Percentiles rank a stretch among this genome's conserved stretches.
phyloP scores from a whole-genome alignment of 2,113 vertebrate species.

The Pedionomus torquatus region DNA sequence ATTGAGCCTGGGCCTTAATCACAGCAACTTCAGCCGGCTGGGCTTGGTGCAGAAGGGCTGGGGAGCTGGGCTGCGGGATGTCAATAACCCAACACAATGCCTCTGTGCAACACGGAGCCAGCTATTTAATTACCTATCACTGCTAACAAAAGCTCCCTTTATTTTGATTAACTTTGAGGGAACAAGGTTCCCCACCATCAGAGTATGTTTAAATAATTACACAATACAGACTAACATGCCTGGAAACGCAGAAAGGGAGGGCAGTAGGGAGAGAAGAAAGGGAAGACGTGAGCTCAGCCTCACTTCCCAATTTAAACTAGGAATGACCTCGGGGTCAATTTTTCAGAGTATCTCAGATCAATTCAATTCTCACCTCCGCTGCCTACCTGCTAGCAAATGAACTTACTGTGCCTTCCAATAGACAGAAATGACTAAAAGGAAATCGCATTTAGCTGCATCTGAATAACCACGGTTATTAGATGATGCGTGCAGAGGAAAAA shows the following conservation, averaged over 20 bases:
- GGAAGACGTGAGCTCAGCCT: slow-evolving; percentile 54
- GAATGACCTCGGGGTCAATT: slow-evolving; percentile 64
- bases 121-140: slow-evolving; percentile 68
- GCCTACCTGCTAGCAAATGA: slow-evolving; percentile 69
- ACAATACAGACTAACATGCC: neutral
- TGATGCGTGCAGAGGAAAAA: slow-evolving; percentile 9
- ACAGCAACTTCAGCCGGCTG: rapidly evolving
- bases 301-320: slow-evolving; percentile 68
- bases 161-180: slow-evolving; percentile 69
- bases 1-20: neutral
- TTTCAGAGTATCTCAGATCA: slow-evolving; percentile 71
- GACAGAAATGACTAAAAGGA: slow-evolving; percentile 55
- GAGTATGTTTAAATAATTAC: slow-evolving; percentile 67
- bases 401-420: slow-evolving; percentile 57
- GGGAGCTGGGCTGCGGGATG: neutral
- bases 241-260: neutral
- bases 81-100: slow-evolving; percentile 30
- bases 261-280: slow-evolving; percentile 31
- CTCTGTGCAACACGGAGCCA: neutral
- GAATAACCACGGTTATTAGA: slow-evolving; percentile 59
- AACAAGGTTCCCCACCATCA: slow-evolving; percentile 5
- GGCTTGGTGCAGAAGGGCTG: rapidly evolving
- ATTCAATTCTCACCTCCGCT: slow-evolving; percentile 73
- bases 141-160: slow-evolving; percentile 58
- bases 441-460: slow-evolving; percentile 48